Percentiles rank a stretch among this genome's conserved stretches.
phyloP scores from a whole-genome alignment of 2,113 vertebrate species.

The Serinus canaria region DNA sequence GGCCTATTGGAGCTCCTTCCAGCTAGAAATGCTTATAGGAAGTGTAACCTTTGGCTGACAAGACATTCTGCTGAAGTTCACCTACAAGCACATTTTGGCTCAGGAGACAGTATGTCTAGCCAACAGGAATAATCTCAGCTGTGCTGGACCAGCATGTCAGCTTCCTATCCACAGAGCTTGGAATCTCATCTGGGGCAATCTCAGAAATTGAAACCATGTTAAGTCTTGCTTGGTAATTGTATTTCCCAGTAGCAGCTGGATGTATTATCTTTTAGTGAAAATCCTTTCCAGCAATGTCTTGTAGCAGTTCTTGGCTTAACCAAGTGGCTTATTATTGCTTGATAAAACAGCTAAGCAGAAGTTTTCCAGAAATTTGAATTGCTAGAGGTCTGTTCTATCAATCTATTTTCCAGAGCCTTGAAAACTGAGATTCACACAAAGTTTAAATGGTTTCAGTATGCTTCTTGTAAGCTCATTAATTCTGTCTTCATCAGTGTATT shows the following conservation, averaged over 20 bases:
- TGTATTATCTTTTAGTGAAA: conserved; percentile 1
- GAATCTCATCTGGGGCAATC: background rate
- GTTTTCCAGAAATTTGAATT: conserved; percentile 35
- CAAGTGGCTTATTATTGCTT: background rate
- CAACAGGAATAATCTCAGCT: conserved; percentile 34
- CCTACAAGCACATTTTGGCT: conserved; percentile 50
- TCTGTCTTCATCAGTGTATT: conserved; percentile 33
- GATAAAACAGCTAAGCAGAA: background rate
- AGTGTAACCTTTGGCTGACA: conserved; percentile 49
- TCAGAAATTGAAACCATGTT: conserved; percentile 21
- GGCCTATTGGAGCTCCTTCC: background rate
- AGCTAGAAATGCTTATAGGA: conserved; percentile 27
- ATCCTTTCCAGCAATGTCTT: background rate
- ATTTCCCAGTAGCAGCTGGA: conserved; percentile 33
- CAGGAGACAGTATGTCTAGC: conserved; percentile 32
- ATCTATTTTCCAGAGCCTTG: conserved; percentile 32
- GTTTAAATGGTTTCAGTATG: conserved; percentile 22
- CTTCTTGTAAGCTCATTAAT: conserved; percentile 40
- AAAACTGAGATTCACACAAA: background rate
- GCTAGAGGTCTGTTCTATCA: background rate
- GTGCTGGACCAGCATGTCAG: background rate
- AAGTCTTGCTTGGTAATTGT: background rate
- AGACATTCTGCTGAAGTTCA: conserved; percentile 24
- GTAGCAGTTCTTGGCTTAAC: conserved; percentile 15
- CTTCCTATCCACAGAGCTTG: conserved; percentile 28